Evolutionary conservation across 2,113 vertebrate genomes (phyloP).

Genomic region (Pterophyllum scalare): DNA sequence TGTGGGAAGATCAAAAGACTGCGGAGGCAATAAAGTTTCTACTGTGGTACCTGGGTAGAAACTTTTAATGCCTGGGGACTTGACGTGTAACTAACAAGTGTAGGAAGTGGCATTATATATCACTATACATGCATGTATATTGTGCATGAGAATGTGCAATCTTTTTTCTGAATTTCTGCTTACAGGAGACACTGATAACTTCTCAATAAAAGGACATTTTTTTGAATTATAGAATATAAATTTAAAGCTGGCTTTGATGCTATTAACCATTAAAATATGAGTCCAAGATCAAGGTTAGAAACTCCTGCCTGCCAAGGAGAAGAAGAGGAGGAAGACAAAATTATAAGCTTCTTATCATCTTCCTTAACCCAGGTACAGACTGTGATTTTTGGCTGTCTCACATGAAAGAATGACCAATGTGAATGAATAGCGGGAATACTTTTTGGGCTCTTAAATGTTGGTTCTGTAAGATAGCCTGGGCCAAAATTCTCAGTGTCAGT

Average conservation of each 20-base stretch:
- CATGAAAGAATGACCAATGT: background rate
- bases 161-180: background rate
- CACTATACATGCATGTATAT: background rate
- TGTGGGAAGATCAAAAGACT: constrained; percentile 61
- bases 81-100: constrained; percentile 6
- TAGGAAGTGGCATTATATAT: constrained; percentile 1
- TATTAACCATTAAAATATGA: constrained; percentile 1
- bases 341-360: background rate
- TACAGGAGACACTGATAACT: background rate
- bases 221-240: background rate
- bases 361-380: background rate
- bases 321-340: background rate
- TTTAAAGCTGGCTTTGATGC: background rate
- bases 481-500: background rate
- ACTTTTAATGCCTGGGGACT: constrained; percentile 27
- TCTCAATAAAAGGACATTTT: background rate
- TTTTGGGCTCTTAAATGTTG: background rate
- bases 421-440: background rate
- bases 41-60: constrained; percentile 32
- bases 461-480: background rate
- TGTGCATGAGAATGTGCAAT: background rate
- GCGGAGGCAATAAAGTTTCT: constrained; percentile 32
- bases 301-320: background rate
- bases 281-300: background rate
- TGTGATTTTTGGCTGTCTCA: no score